Conservation (phyloP, 1,140 invertebrate genomes). For the Chironomus tepperi region DNA sequence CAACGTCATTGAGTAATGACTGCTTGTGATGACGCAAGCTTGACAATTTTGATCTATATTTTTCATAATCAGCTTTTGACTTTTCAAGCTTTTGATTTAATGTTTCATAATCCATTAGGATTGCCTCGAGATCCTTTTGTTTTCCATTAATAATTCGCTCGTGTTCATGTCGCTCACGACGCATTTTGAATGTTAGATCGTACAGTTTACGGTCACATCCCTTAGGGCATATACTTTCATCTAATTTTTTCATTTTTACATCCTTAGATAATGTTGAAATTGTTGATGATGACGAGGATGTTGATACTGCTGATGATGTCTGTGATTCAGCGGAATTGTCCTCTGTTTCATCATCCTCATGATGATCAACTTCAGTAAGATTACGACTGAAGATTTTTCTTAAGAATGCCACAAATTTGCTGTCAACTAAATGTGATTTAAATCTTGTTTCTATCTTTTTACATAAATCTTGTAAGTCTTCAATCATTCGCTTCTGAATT, state of each 20-base stretch:
- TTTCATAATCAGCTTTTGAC: slow-evolving; percentile 33
- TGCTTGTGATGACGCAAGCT: slow-evolving; percentile 50
- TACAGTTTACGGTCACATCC: slow-evolving; percentile 61
- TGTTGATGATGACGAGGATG: slow-evolving; percentile 44
- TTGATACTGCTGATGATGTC: slow-evolving; percentile 47
- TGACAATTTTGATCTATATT: slow-evolving; percentile 32
- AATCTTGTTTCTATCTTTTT: slow-evolving; percentile 34
- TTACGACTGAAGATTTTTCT: slow-evolving; percentile 26
- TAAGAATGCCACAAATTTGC: slow-evolving; percentile 48
- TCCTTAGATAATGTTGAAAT: slow-evolving; percentile 48
- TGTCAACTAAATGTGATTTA: slow-evolving; percentile 44
- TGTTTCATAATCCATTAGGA: slow-evolving; percentile 40
- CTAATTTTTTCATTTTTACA: slow-evolving; percentile 50
- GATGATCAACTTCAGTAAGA: slow-evolving; percentile 27
- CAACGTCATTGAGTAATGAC: slow-evolving; percentile 55
- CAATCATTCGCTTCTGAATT: slow-evolving; percentile 29
- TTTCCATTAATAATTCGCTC: slow-evolving; percentile 42
- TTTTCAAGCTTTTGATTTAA: slow-evolving; percentile 34
- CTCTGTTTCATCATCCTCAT: slow-evolving; percentile 47
- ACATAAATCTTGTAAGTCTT: neutral
- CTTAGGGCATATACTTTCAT: slow-evolving; percentile 65
- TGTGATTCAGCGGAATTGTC: slow-evolving; percentile 42
- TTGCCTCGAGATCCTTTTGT: slow-evolving; percentile 40
- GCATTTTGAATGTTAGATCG: slow-evolving; percentile 52
- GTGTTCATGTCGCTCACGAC: slow-evolving; percentile 46